phyloP scores from a whole-genome alignment of 2,797 vertebrate genomes.

The Phataginus tricuspis region DNA sequence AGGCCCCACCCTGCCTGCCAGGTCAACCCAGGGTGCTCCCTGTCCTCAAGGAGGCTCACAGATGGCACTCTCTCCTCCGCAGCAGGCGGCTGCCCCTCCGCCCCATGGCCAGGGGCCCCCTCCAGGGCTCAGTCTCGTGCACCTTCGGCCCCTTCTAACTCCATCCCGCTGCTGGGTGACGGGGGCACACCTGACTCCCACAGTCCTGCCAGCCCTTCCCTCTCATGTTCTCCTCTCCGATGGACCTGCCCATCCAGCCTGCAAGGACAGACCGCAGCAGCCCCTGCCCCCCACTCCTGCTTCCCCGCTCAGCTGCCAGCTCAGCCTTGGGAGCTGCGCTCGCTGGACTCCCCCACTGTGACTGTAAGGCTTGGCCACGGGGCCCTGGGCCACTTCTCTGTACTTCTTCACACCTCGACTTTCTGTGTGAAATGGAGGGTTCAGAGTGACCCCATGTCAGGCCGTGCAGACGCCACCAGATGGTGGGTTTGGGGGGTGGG shows the following conservation, averaged over 20 bases:
- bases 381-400: not conserved
- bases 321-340: not conserved
- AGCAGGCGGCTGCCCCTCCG: not conserved
- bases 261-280: no score
- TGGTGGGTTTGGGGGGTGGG: no score
- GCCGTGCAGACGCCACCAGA: no score
- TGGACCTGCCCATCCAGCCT: no score
- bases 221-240: rapidly evolving
- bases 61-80: not conserved
- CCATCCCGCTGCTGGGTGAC: not conserved
- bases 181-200: not conserved
- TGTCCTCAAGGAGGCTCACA: not conserved
- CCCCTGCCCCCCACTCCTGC: not conserved
- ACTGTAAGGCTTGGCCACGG: no score
- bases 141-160: not conserved
- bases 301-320: not conserved
- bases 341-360: not conserved
- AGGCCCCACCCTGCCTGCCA: not conserved
- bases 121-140: not conserved
- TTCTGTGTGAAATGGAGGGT: not conserved
- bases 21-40: not conserved
- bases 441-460: no score
- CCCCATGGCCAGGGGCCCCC: no score
- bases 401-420: not conserved
- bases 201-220: not conserved